Base-by-base conservation (phyloP, 2,797 vertebrate species). In the Notolabrus celidotus region DNA sequence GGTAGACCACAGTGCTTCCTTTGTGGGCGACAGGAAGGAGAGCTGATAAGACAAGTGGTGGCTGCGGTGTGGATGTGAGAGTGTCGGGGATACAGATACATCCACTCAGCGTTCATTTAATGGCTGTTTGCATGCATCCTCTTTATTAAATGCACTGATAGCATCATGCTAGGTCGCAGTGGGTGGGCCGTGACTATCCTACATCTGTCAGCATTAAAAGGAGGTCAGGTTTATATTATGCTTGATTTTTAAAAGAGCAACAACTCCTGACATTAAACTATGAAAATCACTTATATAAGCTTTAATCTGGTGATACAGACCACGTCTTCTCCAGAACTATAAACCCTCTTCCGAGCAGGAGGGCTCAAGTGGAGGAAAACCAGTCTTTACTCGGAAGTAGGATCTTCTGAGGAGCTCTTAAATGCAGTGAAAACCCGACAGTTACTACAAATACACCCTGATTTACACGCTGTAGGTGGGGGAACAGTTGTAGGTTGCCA, bases 401-500 rank as follows among this genome's bases (percentile, higher is more conserved):
- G 63, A 61, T 54, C 25, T 53, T 59, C 57, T 2, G 25, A 38
- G 34, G 10, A 29, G 52, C 67, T 64, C 63, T 83, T 80, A 65
- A 83, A 81, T 25, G 57, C 67, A 73, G 23, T 38, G n/a, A n/a
- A 31, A 82, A 71, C 36, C 61, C 23, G 8, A 68, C 70, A 64
- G 84, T 83, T 84, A 69, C 54, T 20, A 22, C 71, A 67, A 65
- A 52, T 27, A 67, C 57, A 64, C 47, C 1, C 47, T 66, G 74
- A 89, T 88, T 85, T 83, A 84, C 62, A 34, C 6, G 45, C 55
- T 9, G 41, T 42, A 72, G 79, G 73, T 79, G 58, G 67, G 52
- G 57, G 53, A 51, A 50, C 25, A 52, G 71, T 57, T 39, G 68
- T 27, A 70, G 42, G 70, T 70, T 45, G 71, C 72, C 63, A 67